These are phyloP conservation scores for Pleuronectes platessa DNA, from an alignment of 2,113 vertebrate genomes.

Conservation along the genomic window DNA sequence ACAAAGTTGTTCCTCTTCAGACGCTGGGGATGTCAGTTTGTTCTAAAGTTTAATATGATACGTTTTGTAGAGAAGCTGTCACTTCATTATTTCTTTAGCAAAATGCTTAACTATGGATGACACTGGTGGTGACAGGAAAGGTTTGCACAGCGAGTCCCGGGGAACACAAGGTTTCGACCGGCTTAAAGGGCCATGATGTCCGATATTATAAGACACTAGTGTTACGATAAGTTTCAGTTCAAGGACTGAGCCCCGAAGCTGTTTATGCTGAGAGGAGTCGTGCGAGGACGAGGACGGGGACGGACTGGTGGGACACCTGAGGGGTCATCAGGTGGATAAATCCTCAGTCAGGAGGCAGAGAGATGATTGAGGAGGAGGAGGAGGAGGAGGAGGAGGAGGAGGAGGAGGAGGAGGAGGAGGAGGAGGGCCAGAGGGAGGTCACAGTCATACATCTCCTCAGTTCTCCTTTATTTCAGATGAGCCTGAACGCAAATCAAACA, in stretches of 20 bases:
- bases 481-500: too few species aligned
- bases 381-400: background rate
- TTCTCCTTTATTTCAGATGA: too few species aligned
- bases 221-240: slow-evolving; percentile 10
- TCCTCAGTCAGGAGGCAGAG: too few species aligned
- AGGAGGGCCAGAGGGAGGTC: too few species aligned
- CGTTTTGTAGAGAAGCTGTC: too few species aligned
- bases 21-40: too few species aligned
- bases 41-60: too few species aligned
- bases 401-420: background rate
- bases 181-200: background rate
- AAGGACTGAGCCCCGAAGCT: background rate
- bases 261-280: slow-evolving; percentile 10
- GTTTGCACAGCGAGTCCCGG: background rate
- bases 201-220: slow-evolving; percentile 10
- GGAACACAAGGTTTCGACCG: background rate
- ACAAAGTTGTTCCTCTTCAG: too few species aligned
- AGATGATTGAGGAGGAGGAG: too few species aligned
- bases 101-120: background rate
- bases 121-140: background rate
- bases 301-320: slow-evolving; percentile 12
- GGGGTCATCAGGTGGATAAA: slow-evolving; percentile 27
- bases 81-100: too few species aligned
- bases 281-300: background rate
- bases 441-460: too few species aligned